phyloP scores from a whole-genome alignment of 2,888 invertebrate species.

The Zaprionus lineosus region DNA sequence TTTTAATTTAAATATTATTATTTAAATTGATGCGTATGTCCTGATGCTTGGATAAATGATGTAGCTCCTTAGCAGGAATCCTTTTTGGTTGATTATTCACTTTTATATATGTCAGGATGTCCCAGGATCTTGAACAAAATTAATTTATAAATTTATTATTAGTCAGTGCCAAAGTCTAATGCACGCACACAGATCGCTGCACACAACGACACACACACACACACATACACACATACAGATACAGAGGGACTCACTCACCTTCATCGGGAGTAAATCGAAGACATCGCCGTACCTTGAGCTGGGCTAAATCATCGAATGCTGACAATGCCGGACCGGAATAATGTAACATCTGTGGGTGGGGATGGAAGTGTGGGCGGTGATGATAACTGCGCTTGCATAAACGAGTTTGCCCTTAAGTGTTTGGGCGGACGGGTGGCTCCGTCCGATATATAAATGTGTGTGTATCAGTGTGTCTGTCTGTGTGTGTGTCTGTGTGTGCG shows the following conservation, averaged over 20 bases:
- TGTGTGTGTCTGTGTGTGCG: conserved; percentile 7
- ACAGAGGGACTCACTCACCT: not conserved
- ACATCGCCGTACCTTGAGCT: conserved; percentile 27
- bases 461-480: not conserved
- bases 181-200: conserved; percentile 21
- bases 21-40: no score
- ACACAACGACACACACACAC: conserved; percentile 9
- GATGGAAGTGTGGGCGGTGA: conserved; percentile 32
- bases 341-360: conserved; percentile 27
- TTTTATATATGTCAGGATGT: conserved; percentile 27
- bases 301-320: conserved; percentile 40
- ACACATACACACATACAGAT: not conserved
- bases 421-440: conserved; percentile 29
- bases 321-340: conserved; percentile 17
- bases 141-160: conserved; percentile 66
- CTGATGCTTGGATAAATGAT: no score
- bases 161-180: conserved; percentile 29
- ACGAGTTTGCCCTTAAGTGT: conserved; percentile 71
- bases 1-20: no score
- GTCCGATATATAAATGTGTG: no score
- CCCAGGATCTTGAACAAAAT: conserved; percentile 39
- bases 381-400: conserved; percentile 73
- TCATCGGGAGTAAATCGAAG: conserved; percentile 25
- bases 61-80: conserved; percentile 11
- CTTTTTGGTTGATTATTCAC: conserved; percentile 9